A percentile compares a stretch with the other conserved stretches of the same genome.
These are phyloP conservation scores for Sesamia inferens DNA, from an alignment of 2,888 invertebrate genomes.

Conservation along the genomic window DNA sequence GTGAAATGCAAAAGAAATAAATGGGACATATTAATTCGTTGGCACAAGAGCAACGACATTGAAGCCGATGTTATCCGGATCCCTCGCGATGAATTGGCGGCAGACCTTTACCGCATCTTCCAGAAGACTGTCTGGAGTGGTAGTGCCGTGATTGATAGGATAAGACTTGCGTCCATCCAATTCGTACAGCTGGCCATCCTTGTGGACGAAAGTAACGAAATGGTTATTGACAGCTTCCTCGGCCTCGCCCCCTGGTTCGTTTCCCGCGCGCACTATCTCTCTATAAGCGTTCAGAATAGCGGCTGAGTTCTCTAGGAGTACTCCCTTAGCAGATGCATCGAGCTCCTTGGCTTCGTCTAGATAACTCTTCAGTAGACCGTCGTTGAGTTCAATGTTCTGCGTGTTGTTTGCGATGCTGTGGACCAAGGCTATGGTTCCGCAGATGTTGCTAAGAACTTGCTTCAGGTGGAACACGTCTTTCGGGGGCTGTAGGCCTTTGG, in stretches of 20 bases:
- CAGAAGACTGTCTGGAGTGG: slow-evolving; percentile 93
- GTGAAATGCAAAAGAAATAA: slow-evolving; percentile 51
- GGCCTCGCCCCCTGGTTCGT: slow-evolving; percentile 92
- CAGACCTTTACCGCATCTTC: slow-evolving; percentile 96
- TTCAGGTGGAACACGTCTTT: slow-evolving; percentile 95
- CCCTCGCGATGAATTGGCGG: slow-evolving; percentile 95
- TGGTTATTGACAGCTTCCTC: slow-evolving; percentile 95
- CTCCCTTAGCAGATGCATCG: slow-evolving; percentile 93
- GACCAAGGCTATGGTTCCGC: slow-evolving; percentile 98
- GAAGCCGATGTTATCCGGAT: slow-evolving; percentile 96
- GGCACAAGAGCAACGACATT: slow-evolving; percentile 95
- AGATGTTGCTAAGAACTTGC: slow-evolving; percentile 97
- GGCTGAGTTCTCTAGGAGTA: slow-evolving; percentile 92
- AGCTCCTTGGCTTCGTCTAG: slow-evolving; percentile 92
- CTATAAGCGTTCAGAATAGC: slow-evolving; percentile 94
- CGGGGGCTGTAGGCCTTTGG: slow-evolving; percentile 89
- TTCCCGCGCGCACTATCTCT: slow-evolving; percentile 94
- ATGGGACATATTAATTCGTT: slow-evolving; percentile 70
- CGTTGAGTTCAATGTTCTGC: slow-evolving; percentile 91
- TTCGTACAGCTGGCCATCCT: slow-evolving; percentile 95
- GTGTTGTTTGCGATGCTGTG: slow-evolving; percentile 97
- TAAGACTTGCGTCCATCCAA: slow-evolving; percentile 92
- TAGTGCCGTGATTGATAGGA: slow-evolving; percentile 95
- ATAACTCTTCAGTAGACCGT: slow-evolving; percentile 94
- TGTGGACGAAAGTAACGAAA: slow-evolving; percentile 96